These are phyloP conservation scores for Polydesmus complanatus DNA, from an alignment of 2,888 invertebrate species.

Conservation along the genomic window DNA sequence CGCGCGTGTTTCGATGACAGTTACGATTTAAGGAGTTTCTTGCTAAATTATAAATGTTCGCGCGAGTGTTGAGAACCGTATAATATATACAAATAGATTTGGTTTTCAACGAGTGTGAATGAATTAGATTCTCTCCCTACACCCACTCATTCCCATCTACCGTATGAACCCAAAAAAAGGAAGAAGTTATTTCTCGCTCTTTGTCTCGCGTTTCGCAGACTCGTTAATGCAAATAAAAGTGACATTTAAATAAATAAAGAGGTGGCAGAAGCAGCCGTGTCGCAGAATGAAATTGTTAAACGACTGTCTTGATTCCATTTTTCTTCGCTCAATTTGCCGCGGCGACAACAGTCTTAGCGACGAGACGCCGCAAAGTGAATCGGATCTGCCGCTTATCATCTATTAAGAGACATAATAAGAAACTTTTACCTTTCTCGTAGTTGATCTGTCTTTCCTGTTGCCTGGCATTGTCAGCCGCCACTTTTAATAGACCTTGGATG, in stretches of 20 bases:
- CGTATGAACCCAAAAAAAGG: background rate
- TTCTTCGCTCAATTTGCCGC: too few species aligned
- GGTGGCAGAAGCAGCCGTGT: too few species aligned
- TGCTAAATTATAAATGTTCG: background rate
- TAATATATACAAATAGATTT: background rate
- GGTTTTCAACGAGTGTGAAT: background rate
- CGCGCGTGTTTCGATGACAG: background rate
- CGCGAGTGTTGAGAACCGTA: background rate
- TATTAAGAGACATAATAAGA: background rate
- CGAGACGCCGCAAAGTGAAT: too few species aligned
- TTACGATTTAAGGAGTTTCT: background rate
- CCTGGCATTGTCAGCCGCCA: slow-evolving; percentile 92
- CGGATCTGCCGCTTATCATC: too few species aligned
- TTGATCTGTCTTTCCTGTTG: slow-evolving; percentile 91
- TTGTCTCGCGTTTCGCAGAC: too few species aligned
- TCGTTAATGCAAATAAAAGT: too few species aligned
- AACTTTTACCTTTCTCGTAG: slow-evolving; percentile 76
- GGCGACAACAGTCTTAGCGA: too few species aligned
- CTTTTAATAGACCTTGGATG: slow-evolving; percentile 88
- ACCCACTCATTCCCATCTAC: background rate
- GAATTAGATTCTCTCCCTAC: background rate
- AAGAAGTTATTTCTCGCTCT: too few species aligned
- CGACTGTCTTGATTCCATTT: background rate
- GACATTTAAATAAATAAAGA: too few species aligned
- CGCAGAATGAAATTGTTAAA: background rate